These are phyloP conservation scores for Psittacula cyanocephala DNA, from an alignment of 2,113 vertebrate genomes.

Conservation along the genomic window DNA sequence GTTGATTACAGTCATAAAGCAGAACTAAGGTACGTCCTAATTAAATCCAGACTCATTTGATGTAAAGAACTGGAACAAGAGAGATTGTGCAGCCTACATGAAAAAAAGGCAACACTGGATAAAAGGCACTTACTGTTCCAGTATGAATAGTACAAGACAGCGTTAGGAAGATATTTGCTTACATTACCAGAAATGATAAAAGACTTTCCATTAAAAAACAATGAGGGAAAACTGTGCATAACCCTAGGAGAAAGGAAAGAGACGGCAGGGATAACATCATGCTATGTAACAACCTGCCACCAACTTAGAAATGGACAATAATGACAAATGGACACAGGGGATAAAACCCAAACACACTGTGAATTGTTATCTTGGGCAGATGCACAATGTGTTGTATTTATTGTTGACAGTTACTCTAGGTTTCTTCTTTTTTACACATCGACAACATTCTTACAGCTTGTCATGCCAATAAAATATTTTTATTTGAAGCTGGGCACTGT, in stretches of 20 bases:
- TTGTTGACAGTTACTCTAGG: constrained; percentile 39
- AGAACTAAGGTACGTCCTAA: not conserved
- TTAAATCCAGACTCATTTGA: not conserved
- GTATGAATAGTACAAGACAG: constrained; percentile 13
- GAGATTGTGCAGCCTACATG: not conserved
- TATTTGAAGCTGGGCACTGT: constrained; percentile 21
- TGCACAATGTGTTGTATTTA: not conserved
- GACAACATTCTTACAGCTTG: not conserved
- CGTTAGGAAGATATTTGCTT: constrained; percentile 52
- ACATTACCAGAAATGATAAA: constrained; percentile 67
- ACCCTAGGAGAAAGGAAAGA: constrained; percentile 72
- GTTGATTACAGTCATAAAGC: not conserved
- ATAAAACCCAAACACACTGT: constrained; percentile 60
- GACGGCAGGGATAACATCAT: constrained; percentile 63
- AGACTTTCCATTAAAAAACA: constrained; percentile 70
- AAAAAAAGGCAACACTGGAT: not conserved
- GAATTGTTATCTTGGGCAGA: constrained; percentile 54
- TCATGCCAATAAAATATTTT: constrained; percentile 34
- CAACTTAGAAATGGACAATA: constrained; percentile 65
- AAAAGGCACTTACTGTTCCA: constrained; percentile 2
- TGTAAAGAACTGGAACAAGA: not conserved
- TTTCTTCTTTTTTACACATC: constrained; percentile 34
- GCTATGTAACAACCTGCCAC: constrained; percentile 70
- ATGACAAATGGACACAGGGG: constrained; percentile 71
- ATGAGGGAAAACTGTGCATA: constrained; percentile 68